Evolutionary conservation across 2,888 invertebrate genomes (phyloP).

Genomic region (Amiota communis): DNA sequence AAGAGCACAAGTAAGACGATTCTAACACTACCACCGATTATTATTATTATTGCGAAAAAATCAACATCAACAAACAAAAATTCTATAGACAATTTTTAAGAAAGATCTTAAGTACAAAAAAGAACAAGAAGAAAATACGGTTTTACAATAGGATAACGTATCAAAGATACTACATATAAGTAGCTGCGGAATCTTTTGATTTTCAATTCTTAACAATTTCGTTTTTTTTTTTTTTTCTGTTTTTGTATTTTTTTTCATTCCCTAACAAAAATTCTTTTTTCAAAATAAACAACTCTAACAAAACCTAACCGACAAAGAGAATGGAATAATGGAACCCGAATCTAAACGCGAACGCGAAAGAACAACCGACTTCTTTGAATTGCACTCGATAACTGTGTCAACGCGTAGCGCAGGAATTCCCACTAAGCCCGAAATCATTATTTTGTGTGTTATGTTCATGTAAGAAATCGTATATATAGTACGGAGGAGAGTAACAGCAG

Average conservation of each 20-base stretch:
- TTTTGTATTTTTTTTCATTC: neutral
- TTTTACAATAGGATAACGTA: neutral
- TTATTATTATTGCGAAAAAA: slow-evolving; percentile 29
- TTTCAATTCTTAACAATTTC: too few species aligned
- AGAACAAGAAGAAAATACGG: slow-evolving; percentile 16
- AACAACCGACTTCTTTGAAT: slow-evolving; percentile 70
- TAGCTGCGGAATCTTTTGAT: too few species aligned
- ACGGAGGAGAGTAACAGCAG: slow-evolving; percentile 10
- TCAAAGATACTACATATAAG: neutral
- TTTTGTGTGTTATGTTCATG: too few species aligned
- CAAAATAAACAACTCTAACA: slow-evolving; percentile 19
- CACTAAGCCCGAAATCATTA: slow-evolving; percentile 46
- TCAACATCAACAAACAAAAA: slow-evolving; percentile 29
- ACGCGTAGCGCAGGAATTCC: slow-evolving; percentile 55
- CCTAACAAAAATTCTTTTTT: slow-evolving; percentile 33
- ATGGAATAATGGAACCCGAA: slow-evolving; percentile 34
- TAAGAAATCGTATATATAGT: neutral
- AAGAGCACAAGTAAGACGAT: slow-evolving; percentile 21
- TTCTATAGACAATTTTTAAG: too few species aligned
- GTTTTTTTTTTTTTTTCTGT: neutral
- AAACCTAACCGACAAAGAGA: neutral
- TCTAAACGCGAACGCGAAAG: slow-evolving; percentile 47
- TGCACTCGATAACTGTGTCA: slow-evolving; percentile 72
- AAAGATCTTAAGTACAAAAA: slow-evolving; percentile 26
- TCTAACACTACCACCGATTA: slow-evolving; percentile 1